Evolutionary conservation across 2,888 invertebrate genomes (phyloP), one percentile per base, ranked within the genome.

Genomic region (Tinea trinotella): DNA sequence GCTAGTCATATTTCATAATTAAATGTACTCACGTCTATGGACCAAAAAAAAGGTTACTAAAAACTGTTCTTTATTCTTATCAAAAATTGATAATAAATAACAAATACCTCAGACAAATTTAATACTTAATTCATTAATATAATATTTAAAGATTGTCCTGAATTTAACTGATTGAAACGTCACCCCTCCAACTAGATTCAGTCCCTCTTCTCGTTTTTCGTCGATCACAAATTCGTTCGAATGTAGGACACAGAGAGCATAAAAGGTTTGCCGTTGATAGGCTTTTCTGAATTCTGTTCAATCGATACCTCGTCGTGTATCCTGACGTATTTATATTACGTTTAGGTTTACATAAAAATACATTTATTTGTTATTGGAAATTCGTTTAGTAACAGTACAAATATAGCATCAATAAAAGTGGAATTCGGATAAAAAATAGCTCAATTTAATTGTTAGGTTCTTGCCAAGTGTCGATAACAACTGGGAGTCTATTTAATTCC

Each of bases 221-320:
- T 15, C 48, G 20, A 44, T 48, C 20, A 20, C 52, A 46, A 54
- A 34, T 54, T 35, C 54, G 53, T 53, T 50, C 40, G 48, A 52
- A 56, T 56, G 56, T 52, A 52, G 54, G 54, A 54, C 52, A 55
- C 53, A 34, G 54, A 22, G 46, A 50, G 22, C 20, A 46, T 52
- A 56, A 56, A 56, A 56, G 56, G 54, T 36, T 50, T 52, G 30
- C 54, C 52, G 50, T 30, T 56, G 52, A 54, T 56, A 46, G 56
- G 44, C 54, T 53, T 56, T 56, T 48, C 52, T 24, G 53, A 10
- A 10, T 40, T 20, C 24, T 50, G 50, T 22, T 50, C 34, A 40
- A 54, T 54, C 54, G 46, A 54, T 54, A 40, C 12, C 40, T 40
- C 7, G 30, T 13, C 40, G 34, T n/a, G 53, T 35, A n/a, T 30